A percentile compares a stretch with the other conserved stretches of the same genome.
These are phyloP conservation scores for Gryllus bimaculatus DNA, from an alignment of 1,140 invertebrate genomes.

Conservation along the genomic window DNA sequence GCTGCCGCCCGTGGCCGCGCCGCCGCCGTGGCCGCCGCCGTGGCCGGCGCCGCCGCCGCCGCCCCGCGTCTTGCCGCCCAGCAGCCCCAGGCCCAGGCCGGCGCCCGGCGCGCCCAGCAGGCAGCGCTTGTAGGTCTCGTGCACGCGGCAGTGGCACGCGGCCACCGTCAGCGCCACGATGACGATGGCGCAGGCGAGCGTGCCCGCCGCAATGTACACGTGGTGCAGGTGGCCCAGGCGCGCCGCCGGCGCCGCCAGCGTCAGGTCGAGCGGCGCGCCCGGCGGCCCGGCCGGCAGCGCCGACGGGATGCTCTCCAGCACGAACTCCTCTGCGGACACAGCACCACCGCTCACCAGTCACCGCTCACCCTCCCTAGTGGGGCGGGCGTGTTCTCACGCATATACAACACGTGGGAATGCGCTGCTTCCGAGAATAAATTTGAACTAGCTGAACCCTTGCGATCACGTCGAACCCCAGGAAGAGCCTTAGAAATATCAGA, in stretches of 20 bases:
- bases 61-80: not conserved
- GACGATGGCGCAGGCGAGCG: conserved; percentile 53
- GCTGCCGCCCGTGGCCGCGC: not conserved
- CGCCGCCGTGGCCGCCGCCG: not conserved
- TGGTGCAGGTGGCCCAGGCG: conserved; percentile 61
- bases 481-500: no score
- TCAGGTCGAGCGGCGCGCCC: conserved; percentile 28
- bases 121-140: conserved; percentile 55
- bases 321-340: conserved; percentile 39
- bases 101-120: conserved; percentile 27
- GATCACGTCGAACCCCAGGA: no score
- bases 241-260: conserved; percentile 47
- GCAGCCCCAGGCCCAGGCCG: conserved; percentile 30
- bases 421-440: no score
- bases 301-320: conserved; percentile 40
- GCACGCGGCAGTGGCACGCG: conserved; percentile 58
- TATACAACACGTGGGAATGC: no score
- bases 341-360: no score
- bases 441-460: no score
- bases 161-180: conserved; percentile 58
- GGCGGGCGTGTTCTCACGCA: no score
- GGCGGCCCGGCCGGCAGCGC: conserved; percentile 17
- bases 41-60: not conserved
- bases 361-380: no score
- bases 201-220: conserved; percentile 62